phyloP scores from a whole-genome alignment of 2,888 invertebrate species.

The Eumerus sabulonum region DNA sequence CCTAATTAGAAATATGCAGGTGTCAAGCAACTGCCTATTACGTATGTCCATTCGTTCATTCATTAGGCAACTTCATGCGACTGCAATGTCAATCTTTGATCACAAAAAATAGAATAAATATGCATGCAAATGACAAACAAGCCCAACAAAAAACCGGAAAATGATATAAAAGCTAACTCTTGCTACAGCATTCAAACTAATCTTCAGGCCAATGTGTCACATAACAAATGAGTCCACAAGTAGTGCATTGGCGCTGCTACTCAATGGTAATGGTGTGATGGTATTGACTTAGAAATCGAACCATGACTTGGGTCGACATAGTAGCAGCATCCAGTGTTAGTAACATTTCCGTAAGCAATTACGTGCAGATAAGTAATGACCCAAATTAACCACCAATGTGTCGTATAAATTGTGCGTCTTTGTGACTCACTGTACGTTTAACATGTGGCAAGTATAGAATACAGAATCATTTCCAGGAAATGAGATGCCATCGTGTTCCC shows the following conservation, averaged over 20 bases:
- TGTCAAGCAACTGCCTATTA: no score
- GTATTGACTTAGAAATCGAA: conserved; percentile 53
- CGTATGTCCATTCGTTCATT: no score
- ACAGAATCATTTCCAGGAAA: conserved; percentile 53
- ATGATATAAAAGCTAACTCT: conserved; percentile 27
- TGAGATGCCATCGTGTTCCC: conserved; percentile 42
- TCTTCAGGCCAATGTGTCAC: conserved; percentile 21
- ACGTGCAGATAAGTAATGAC: conserved; percentile 49
- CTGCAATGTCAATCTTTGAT: no score
- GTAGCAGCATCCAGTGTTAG: conserved; percentile 26
- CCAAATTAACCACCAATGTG: conserved; percentile 21
- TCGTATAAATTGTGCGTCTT: conserved; percentile 12
- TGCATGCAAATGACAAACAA: no score
- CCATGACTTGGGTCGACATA: conserved; percentile 12
- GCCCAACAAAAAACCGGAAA: conserved; percentile 21
- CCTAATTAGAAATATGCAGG: no score
- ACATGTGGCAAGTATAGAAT: conserved; percentile 6
- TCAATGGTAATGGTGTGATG: no score
- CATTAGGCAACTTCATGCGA: no score
- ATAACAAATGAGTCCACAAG: conserved; percentile 11
- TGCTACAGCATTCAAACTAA: conserved; percentile 4
- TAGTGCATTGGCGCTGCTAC: background rate
- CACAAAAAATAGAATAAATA: no score
- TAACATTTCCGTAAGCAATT: conserved; percentile 55
- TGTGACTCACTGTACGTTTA: conserved; percentile 39